Evolutionary conservation across 2,113 vertebrate genomes (phyloP).

Genomic region (Acrocephalus kingi): DNA sequence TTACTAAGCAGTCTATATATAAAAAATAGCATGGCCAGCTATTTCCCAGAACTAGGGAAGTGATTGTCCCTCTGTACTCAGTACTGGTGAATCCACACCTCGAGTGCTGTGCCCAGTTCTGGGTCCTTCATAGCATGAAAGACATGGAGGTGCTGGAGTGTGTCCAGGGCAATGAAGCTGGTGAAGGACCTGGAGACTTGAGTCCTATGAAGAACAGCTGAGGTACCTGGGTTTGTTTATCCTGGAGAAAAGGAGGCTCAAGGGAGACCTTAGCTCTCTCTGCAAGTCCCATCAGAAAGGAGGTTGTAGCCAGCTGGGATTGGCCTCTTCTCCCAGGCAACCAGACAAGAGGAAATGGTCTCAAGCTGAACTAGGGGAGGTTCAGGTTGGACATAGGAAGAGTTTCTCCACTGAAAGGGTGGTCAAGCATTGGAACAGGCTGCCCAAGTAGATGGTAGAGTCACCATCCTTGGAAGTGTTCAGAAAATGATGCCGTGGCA

Average conservation of each 20-base stretch:
- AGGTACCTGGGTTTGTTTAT: background rate
- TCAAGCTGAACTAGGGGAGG: too few relatives aligned
- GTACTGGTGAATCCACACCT: background rate
- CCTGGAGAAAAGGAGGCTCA: background rate
- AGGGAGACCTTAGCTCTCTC: background rate
- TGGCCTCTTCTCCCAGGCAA: background rate
- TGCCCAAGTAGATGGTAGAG: background rate
- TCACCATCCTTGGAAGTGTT: background rate
- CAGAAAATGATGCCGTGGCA: rapidly evolving
- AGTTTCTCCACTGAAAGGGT: background rate
- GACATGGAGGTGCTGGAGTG: rapidly evolving
- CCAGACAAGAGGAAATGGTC: background rate
- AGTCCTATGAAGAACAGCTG: background rate
- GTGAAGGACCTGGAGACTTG: background rate
- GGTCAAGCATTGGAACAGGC: background rate
- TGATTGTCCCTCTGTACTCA: background rate
- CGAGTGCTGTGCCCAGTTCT: background rate
- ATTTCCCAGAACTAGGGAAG: background rate
- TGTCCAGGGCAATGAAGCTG: background rate
- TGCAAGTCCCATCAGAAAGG: background rate
- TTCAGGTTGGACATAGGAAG: background rate
- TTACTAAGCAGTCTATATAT: background rate
- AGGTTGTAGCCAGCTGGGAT: background rate
- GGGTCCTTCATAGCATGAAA: background rate
- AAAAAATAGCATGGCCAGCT: background rate